Evolutionary conservation across 2,888 invertebrate species (phyloP).

Genomic region (Osedax fenrisi): DNA sequence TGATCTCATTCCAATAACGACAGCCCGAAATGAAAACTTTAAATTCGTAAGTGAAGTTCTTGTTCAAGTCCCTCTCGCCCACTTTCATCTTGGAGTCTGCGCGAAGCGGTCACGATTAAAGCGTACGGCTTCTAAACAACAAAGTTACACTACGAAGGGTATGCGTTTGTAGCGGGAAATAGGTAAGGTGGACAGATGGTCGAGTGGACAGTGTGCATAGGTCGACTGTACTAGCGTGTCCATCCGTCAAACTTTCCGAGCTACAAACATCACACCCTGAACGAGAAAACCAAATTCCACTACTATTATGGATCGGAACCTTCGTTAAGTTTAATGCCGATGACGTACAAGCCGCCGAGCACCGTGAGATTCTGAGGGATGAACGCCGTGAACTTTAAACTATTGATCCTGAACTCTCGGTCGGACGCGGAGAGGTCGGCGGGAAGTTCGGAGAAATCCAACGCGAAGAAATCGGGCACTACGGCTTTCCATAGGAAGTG

Average conservation of each 20-base stretch:
- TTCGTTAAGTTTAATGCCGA: slow-evolving; percentile 41
- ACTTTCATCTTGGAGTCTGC: slow-evolving; percentile 39
- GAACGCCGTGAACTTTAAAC: slow-evolving; percentile 40
- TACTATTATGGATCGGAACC: too few species aligned
- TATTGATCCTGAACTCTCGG: slow-evolving; percentile 33
- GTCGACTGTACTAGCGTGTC: too few species aligned
- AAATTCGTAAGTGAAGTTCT: slow-evolving; percentile 42
- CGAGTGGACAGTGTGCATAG: too few species aligned
- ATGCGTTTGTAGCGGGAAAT: too few species aligned
- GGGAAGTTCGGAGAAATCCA: not conserved
- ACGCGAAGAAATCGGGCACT: slow-evolving; percentile 36
- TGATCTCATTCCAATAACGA: slow-evolving; percentile 43
- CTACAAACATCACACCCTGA: too few species aligned
- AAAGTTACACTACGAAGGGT: too few species aligned
- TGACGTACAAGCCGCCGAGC: slow-evolving; percentile 44
- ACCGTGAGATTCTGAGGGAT: slow-evolving; percentile 41
- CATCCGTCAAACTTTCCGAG: too few species aligned
- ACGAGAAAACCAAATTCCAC: not conserved
- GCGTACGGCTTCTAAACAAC: too few species aligned
- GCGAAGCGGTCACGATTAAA: too few species aligned
- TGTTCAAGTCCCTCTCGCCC: slow-evolving; percentile 22
- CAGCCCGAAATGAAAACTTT: slow-evolving; percentile 43
- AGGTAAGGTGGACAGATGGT: too few species aligned
- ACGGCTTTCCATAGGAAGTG: slow-evolving; percentile 40
- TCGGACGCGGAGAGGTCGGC: slow-evolving; percentile 17